phyloP scores from a whole-genome alignment of 2,797 vertebrate genomes.

The Ptychobarbus kaznakovi region DNA sequence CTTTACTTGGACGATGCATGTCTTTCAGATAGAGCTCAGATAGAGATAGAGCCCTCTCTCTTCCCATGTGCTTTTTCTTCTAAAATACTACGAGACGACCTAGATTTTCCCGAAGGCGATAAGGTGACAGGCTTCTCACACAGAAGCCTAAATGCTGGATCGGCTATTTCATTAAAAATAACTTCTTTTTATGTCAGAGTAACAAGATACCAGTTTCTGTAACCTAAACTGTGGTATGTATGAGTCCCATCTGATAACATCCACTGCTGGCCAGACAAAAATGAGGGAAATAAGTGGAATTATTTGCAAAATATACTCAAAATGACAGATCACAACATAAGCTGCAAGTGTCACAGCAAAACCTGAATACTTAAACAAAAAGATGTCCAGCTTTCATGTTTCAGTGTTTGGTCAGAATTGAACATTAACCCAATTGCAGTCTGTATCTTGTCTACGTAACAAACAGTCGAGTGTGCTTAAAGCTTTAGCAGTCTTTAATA shows the following conservation, averaged over 20 bases:
- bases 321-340: neutral
- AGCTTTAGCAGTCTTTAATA: neutral
- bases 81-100: slow-evolving; percentile 37
- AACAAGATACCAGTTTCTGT: slow-evolving; percentile 11
- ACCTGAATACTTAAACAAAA: neutral
- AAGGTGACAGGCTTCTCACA: slow-evolving; percentile 49
- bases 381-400: neutral
- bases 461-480: neutral
- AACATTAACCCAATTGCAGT: neutral
- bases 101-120: slow-evolving; percentile 24
- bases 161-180: neutral
- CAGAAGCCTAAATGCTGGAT: neutral
- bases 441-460: too few species aligned
- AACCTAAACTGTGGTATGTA: neutral
- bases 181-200: slow-evolving; percentile 23
- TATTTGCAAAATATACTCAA: neutral
- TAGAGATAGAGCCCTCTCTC: neutral
- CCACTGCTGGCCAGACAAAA: neutral
- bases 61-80: slow-evolving; percentile 34
- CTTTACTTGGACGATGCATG: neutral
- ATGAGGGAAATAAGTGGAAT: neutral
- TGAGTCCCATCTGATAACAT: slow-evolving; percentile 21
- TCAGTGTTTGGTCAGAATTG: neutral
- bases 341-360: neutral
- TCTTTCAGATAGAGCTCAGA: slow-evolving; percentile 10